Evolutionary conservation across 2,888 invertebrate species (phyloP).

Genomic region (Disparrhopalites patrizii): DNA sequence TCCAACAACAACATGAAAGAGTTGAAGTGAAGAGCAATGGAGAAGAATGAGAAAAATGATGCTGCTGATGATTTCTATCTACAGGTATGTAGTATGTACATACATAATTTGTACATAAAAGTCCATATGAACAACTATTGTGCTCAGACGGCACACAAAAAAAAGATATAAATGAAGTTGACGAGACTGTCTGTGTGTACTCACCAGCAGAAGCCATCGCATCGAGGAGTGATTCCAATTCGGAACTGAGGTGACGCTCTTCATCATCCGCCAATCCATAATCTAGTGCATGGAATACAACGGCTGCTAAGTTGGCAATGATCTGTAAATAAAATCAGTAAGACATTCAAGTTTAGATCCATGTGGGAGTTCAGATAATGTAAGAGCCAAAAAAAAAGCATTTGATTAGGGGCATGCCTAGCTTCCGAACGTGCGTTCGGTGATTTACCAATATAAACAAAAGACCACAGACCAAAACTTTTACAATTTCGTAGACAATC

Average conservation of each 20-base stretch:
- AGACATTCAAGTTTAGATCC: constrained; percentile 4
- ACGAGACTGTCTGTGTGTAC: too few relatives aligned
- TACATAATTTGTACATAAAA: background rate
- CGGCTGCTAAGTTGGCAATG: constrained; percentile 72
- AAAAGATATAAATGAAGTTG: constrained; percentile 7
- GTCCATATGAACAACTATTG: background rate
- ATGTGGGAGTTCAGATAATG: too few relatives aligned
- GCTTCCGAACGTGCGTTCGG: too few relatives aligned
- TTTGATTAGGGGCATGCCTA: too few relatives aligned
- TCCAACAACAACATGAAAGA: too few relatives aligned
- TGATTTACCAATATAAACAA: too few relatives aligned
- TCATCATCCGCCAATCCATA: constrained; percentile 80
- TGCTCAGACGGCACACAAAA: background rate
- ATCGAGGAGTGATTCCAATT: constrained; percentile 78
- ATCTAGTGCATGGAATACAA: constrained; percentile 85
- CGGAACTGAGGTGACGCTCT: constrained; percentile 78
- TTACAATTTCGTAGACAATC: too few relatives aligned
- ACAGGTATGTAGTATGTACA: background rate
- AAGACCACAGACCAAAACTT: too few relatives aligned
- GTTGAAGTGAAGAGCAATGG: background rate
- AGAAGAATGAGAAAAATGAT: too few relatives aligned
- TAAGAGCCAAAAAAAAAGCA: too few relatives aligned
- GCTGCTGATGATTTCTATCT: too few relatives aligned
- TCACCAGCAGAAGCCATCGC: constrained; percentile 74
- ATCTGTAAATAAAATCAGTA: constrained; percentile 58